Evolutionary conservation across 2,113 vertebrate species (phyloP).

Genomic region (Calcarius ornatus): DNA sequence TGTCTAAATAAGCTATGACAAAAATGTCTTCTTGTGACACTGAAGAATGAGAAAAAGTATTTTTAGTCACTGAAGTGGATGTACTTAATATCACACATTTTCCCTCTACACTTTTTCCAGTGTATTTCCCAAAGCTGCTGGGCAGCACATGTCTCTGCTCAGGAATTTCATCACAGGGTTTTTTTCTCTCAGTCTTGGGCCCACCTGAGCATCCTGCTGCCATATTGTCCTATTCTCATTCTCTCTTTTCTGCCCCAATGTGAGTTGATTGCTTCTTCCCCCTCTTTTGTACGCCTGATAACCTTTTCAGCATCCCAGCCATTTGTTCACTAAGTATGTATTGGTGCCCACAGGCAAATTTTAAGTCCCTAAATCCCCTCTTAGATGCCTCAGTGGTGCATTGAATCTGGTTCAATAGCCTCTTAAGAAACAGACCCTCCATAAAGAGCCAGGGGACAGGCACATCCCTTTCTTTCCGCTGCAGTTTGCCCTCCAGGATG

Average conservation of each 20-base stretch:
- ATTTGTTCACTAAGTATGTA: neutral
- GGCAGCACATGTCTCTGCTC: neutral
- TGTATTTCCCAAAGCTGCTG: neutral
- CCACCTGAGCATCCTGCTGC: neutral
- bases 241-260: neutral
- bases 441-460: neutral
- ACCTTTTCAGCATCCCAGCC: neutral
- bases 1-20: constrained; percentile 41
- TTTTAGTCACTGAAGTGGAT: constrained; percentile 13
- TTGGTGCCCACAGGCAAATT: neutral
- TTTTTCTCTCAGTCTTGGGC: no score
- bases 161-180: neutral
- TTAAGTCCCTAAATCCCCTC: constrained; percentile 18
- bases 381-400: neutral
- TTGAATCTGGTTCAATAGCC: neutral
- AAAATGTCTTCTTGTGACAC: constrained; percentile 23
- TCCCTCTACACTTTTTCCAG: neutral
- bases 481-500: neutral
- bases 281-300: neutral
- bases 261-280: neutral
- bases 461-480: neutral
- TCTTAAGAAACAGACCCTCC: neutral
- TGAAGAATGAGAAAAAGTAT: constrained; percentile 21
- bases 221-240: neutral
- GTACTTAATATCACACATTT: neutral